A percentile compares a stretch with the other conserved stretches of the same genome.
Evolutionary conservation across 2,113 vertebrate genomes (phyloP).

Genomic region (Cisticola juncidis): DNA sequence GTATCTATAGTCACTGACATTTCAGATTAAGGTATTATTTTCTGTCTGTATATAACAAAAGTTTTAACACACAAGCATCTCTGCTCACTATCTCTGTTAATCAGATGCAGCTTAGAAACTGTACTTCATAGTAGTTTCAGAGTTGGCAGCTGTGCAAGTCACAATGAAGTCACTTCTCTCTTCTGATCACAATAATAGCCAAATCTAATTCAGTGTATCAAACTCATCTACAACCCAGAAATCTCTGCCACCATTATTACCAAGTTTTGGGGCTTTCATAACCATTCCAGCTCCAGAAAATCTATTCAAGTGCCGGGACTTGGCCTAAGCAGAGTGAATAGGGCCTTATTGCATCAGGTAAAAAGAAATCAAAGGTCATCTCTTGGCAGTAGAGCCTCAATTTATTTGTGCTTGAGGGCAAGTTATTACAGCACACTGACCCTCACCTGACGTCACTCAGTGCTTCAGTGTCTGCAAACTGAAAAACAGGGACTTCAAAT

Average conservation of each 20-base stretch:
- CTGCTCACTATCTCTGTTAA: background rate
- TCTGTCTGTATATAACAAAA: background rate
- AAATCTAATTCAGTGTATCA: background rate
- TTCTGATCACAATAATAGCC: background rate
- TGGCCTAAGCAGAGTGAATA: background rate
- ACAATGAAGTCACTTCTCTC: background rate
- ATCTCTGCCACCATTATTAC: background rate
- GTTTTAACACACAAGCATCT: background rate
- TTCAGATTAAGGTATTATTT: background rate
- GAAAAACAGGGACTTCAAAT: background rate
- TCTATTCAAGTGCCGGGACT: background rate
- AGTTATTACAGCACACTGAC: constrained; percentile 3
- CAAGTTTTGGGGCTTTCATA: background rate
- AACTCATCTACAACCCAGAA: background rate
- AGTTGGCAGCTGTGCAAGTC: background rate
- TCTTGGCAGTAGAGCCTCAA: constrained; percentile 10
- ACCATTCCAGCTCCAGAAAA: background rate
- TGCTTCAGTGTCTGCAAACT: background rate
- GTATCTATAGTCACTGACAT: background rate
- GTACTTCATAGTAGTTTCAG: background rate
- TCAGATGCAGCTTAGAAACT: background rate
- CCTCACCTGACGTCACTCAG: background rate
- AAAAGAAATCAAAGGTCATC: constrained; percentile 46
- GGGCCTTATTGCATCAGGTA: background rate
- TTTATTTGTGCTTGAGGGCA: background rate